A percentile compares a stretch with the other conserved stretches of the same genome.
These are phyloP conservation scores for Procambarus virginalis DNA, from an alignment of 1,140 invertebrate genomes.

Conservation along the genomic window DNA sequence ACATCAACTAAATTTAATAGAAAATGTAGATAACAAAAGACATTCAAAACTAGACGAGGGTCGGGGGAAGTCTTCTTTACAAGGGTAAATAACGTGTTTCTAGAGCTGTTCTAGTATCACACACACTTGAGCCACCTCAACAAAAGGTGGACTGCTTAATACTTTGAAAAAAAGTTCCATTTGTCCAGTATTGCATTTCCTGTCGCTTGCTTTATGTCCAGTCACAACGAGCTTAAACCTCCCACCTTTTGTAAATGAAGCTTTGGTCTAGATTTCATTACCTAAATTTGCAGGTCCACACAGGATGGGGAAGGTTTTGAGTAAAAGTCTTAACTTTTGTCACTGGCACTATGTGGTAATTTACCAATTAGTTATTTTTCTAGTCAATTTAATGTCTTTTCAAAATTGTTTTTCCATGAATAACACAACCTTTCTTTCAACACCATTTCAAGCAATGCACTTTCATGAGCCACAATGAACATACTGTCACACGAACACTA, in stretches of 20 bases:
- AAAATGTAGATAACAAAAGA: conserved; percentile 54
- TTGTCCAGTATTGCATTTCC: neutral
- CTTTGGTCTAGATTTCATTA: conserved; percentile 56
- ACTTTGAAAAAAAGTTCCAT: conserved; percentile 23
- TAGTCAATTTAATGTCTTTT: neutral
- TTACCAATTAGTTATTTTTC: neutral
- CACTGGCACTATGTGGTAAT: neutral
- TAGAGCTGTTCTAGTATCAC: conserved; percentile 60
- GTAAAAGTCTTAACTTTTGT: neutral
- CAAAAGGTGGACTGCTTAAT: conserved; percentile 66
- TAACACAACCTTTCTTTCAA: conserved; percentile 13
- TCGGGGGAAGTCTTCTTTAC: conserved; percentile 31
- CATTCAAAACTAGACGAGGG: conserved; percentile 4
- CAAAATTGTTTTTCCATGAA: neutral
- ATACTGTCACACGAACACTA: neutral
- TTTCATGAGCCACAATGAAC: neutral
- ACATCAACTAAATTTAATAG: conserved; percentile 40
- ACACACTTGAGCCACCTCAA: conserved; percentile 59
- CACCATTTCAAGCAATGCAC: neutral
- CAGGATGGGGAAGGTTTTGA: conserved; percentile 37
- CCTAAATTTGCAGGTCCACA: conserved; percentile 50
- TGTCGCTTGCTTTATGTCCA: neutral
- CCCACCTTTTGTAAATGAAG: conserved; percentile 63
- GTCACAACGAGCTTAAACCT: conserved; percentile 39
- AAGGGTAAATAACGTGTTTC: conserved; percentile 63